phyloP scores from a whole-genome alignment of 2,113 vertebrate genomes.

The Excalfactoria chinensis region DNA sequence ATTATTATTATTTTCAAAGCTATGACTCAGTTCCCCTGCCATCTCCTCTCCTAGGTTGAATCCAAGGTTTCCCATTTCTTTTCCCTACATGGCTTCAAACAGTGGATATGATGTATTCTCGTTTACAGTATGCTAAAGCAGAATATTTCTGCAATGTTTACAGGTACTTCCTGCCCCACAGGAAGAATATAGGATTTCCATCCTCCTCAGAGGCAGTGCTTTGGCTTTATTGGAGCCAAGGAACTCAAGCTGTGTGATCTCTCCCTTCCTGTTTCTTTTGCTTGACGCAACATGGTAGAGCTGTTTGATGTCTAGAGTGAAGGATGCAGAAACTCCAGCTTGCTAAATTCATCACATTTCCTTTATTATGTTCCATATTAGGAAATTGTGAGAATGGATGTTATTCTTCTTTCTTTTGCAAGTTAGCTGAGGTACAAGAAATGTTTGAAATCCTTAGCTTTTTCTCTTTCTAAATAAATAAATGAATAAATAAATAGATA shows the following conservation, averaged over 20 bases:
- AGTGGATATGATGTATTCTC: slow-evolving; percentile 68
- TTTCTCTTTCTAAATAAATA: neutral
- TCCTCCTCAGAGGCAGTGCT: slow-evolving; percentile 65
- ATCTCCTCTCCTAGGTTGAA: slow-evolving; percentile 47
- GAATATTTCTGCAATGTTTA: slow-evolving; percentile 74
- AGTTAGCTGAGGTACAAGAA: neutral
- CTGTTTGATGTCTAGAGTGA: slow-evolving; percentile 79
- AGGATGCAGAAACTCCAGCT: slow-evolving; percentile 69
- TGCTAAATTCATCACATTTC: slow-evolving; percentile 74
- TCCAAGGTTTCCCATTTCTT: slow-evolving; percentile 45
- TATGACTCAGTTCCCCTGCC: slow-evolving; percentile 66
- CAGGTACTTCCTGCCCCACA: slow-evolving; percentile 79
- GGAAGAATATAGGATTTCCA: slow-evolving; percentile 80
- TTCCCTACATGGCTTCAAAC: slow-evolving; percentile 61
- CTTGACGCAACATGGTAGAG: slow-evolving; percentile 69
- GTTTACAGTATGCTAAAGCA: slow-evolving; percentile 67
- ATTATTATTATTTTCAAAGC: slow-evolving; percentile 24
- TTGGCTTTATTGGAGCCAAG: slow-evolving; percentile 73
- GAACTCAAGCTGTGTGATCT: slow-evolving; percentile 74
- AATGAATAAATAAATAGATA: neutral
- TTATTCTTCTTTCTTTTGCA: neutral
- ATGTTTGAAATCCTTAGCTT: neutral
- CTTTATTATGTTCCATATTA: slow-evolving; percentile 62
- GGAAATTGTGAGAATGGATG: slow-evolving; percentile 12
- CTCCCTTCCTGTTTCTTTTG: slow-evolving; percentile 81